A percentile compares a stretch with the other conserved stretches of the same genome.
These are phyloP conservation scores for Hirundichthys speculiger DNA, from an alignment of 2,113 vertebrate species.

Conservation along the genomic window DNA sequence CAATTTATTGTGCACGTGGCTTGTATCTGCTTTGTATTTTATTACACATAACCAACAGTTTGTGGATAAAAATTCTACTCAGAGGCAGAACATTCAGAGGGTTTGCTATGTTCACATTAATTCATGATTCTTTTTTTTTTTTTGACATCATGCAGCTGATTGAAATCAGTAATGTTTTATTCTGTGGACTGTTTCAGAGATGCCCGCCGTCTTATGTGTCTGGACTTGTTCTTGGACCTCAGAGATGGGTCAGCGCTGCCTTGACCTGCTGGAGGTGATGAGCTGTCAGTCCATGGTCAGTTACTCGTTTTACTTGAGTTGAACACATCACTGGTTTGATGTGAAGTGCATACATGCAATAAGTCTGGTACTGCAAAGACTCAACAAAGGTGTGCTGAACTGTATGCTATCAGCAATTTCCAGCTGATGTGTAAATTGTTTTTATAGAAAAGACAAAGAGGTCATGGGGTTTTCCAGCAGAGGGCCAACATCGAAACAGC, in stretches of 20 bases:
- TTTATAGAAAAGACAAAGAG: constrained; percentile 87
- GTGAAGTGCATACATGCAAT: not conserved
- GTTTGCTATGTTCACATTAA: too few species aligned
- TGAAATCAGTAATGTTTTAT: constrained; percentile 22
- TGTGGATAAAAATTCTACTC: too few species aligned
- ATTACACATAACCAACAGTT: too few species aligned
- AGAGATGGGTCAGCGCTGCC: constrained; percentile 85
- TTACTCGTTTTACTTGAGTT: not conserved
- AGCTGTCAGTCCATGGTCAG: constrained; percentile 90
- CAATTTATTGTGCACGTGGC: too few species aligned
- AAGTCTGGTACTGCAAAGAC: too few species aligned
- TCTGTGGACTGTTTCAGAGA: constrained; percentile 78
- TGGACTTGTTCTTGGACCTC: constrained; percentile 89
- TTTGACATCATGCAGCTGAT: not conserved
- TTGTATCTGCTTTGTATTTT: too few species aligned
- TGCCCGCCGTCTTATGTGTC: constrained; percentile 80
- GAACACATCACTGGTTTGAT: too few species aligned
- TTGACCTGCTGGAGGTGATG: constrained; percentile 92
- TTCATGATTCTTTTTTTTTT: not conserved
- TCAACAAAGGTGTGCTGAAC: not conserved
- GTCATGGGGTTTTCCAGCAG: constrained; percentile 87
- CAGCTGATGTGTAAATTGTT: constrained; percentile 1
- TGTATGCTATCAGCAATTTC: too few species aligned
- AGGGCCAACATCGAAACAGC: constrained; percentile 91
- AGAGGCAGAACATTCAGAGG: too few species aligned